Conservation (phyloP, 2,797 vertebrate genomes). For the Coendou prehensilis region DNA sequence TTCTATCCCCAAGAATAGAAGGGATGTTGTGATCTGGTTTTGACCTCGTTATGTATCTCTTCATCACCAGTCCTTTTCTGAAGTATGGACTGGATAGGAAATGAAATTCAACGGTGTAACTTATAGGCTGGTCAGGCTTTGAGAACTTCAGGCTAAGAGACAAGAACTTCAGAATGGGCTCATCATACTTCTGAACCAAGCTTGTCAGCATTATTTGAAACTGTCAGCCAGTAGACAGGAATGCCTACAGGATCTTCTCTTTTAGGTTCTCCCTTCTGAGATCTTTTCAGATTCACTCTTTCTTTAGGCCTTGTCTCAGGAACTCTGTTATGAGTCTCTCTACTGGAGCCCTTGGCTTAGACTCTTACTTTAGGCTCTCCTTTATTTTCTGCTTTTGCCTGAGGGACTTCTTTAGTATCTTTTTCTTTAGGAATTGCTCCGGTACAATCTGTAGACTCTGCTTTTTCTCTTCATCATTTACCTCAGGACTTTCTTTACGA, state of each 20-base stretch:
- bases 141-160: conserved; percentile 78
- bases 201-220: conserved; percentile 80
- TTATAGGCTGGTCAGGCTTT: conserved; percentile 74
- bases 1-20: conserved; percentile 77
- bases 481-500: conserved; percentile 32
- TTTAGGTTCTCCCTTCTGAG: conserved; percentile 62
- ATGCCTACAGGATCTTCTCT: conserved; percentile 75
- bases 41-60: conserved; percentile 77
- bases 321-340: conserved; percentile 66
- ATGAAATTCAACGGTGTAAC: conserved; percentile 78
- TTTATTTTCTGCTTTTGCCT: conserved; percentile 54
- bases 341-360: conserved; percentile 3
- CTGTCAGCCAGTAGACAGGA: conserved; percentile 75
- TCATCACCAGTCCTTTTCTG: conserved; percentile 76
- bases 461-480: conserved; percentile 53
- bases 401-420: conserved; percentile 35
- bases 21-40: conserved; percentile 75
- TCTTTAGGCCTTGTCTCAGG: conserved; percentile 66
- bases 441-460: background rate
- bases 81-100: conserved; percentile 79
- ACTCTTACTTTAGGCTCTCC: conserved; percentile 55
- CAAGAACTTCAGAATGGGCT: conserved; percentile 79
- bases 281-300: conserved; percentile 73
- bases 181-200: conserved; percentile 79
- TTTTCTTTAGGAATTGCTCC: conserved; percentile 20